Evolutionary conservation across 2,797 vertebrate species (phyloP).

Genomic region (Sphenodon punctatus): DNA sequence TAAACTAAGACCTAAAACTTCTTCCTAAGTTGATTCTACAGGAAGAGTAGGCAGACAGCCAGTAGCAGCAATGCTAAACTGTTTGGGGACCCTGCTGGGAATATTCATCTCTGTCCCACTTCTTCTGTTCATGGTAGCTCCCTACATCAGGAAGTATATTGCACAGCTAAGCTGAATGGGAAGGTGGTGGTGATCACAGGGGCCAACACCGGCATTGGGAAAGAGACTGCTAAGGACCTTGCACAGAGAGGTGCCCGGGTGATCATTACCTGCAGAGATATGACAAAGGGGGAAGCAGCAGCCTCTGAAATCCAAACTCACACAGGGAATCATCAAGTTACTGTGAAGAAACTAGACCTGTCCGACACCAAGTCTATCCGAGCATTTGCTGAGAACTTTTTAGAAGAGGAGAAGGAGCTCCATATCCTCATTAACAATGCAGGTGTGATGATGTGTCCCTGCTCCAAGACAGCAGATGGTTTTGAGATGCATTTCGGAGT

Average conservation of each 20-base stretch:
- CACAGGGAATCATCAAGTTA: constrained; percentile 82
- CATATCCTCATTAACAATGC: constrained; percentile 95
- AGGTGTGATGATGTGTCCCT: constrained; percentile 94
- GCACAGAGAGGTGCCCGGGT: constrained; percentile 89
- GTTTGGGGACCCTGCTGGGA: constrained; percentile 50
- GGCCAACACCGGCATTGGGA: constrained; percentile 94
- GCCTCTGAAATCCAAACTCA: constrained; percentile 83
- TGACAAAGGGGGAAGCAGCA: constrained; percentile 85
- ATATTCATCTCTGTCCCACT: constrained; percentile 53
- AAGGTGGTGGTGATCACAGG: constrained; percentile 92
- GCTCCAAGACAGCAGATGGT: constrained; percentile 90
- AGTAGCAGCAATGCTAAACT: neutral
- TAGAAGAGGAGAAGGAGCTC: constrained; percentile 89
- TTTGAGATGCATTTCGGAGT: constrained; percentile 97
- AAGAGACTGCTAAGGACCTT: constrained; percentile 89
- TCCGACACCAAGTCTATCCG: constrained; percentile 89
- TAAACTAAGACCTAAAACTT: neutral
- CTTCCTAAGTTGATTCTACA: neutral
- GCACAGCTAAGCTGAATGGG: constrained; percentile 82
- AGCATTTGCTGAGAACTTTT: constrained; percentile 87
- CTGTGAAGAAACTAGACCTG: constrained; percentile 88
- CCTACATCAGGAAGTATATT: constrained; percentile 81
- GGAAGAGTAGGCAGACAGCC: neutral
- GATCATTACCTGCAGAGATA: constrained; percentile 89
- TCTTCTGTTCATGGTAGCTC: constrained; percentile 51